Conservation (phyloP, 2,797 vertebrate species). For the Galaxias olidus region DNA sequence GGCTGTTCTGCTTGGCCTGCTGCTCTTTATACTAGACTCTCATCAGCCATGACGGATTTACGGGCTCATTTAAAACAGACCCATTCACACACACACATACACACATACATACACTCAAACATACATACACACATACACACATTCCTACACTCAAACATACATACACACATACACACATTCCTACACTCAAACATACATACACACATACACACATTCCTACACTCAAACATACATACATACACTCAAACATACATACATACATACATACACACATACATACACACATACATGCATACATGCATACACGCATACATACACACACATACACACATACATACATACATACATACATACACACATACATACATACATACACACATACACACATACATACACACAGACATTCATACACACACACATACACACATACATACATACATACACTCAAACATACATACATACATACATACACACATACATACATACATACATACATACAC, state of each 20-base stretch:
- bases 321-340: background rate
- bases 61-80: no score
- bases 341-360: background rate
- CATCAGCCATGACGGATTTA: no score
- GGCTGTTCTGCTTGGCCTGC: no score
- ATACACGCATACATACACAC: slow-evolving; percentile 1
- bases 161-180: background rate
- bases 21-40: no score
- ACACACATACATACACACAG: background rate
- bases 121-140: background rate
- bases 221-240: background rate
- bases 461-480: background rate
- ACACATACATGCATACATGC: background rate
- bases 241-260: background rate
- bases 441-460: no score
- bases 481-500: background rate
- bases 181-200: background rate
- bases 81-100: no score
- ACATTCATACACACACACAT: background rate
- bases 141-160: background rate
- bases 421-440: no score
- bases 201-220: no score
- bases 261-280: background rate
- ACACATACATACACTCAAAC: no score
- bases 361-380: background rate